A percentile compares a stretch with the other conserved stretches of the same genome.
These are phyloP conservation scores for Anoplophora glabripennis DNA, from an alignment of 1,140 invertebrate genomes.

Conservation along the genomic window DNA sequence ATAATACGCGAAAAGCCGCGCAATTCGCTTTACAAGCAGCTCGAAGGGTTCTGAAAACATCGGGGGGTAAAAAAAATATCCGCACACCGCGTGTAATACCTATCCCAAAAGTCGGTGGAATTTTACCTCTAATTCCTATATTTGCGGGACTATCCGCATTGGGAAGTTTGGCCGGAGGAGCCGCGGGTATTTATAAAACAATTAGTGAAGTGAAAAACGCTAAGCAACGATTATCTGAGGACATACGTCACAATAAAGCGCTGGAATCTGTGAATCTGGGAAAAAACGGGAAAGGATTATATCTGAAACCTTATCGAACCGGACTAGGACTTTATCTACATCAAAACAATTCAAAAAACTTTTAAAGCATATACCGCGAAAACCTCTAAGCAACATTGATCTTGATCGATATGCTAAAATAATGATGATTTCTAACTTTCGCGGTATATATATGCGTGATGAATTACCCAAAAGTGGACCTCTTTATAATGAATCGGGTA, in stretches of 20 bases:
- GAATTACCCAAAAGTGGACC: constrained; percentile 32
- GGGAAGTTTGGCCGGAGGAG: constrained; percentile 37
- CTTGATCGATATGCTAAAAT: constrained; percentile 27
- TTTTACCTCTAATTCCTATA: too few species aligned
- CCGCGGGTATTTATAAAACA: constrained; percentile 41
- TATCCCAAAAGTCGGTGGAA: constrained; percentile 43
- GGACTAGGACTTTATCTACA: not conserved
- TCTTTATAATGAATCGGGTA: constrained; percentile 37
- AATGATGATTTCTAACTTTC: constrained; percentile 37
- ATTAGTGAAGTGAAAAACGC: constrained; percentile 35
- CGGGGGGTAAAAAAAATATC: constrained; percentile 16
- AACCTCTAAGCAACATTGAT: constrained; percentile 33
- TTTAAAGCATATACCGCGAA: constrained; percentile 25
- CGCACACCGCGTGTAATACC: constrained; percentile 39
- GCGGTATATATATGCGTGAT: constrained; percentile 45
- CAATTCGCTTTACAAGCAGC: not conserved
- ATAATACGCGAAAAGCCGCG: not conserved
- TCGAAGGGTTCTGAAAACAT: not conserved
- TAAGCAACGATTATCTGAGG: constrained; percentile 37
- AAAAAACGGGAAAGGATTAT: constrained; percentile 36
- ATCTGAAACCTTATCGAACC: constrained; percentile 30
- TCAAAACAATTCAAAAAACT: constrained; percentile 28
- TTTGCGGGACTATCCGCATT: constrained; percentile 42
- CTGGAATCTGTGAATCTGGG: constrained; percentile 43
- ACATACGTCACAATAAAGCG: constrained; percentile 41